Conservation (phyloP, 1,140 invertebrate species). For the Magallana angulata region DNA sequence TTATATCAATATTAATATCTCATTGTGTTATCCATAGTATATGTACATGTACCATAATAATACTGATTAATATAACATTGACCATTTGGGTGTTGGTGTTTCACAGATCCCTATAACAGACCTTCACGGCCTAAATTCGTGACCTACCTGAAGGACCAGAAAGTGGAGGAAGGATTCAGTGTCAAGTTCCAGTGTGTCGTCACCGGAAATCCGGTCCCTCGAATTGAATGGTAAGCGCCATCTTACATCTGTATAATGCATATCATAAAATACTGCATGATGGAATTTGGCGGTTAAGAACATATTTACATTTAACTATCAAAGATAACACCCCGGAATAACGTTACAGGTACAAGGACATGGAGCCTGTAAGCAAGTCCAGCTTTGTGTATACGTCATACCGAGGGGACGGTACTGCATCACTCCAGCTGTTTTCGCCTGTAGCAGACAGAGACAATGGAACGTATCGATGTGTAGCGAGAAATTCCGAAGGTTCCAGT, state of each 20-base stretch:
- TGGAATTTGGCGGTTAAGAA: too few species aligned
- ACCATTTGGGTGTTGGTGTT: background rate
- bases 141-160: conserved; percentile 38
- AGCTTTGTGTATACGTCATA: conserved; percentile 32
- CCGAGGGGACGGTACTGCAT: conserved; percentile 43
- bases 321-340: too few species aligned
- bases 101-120: background rate
- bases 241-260: too few species aligned
- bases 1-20: too few species aligned
- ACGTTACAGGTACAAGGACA: conserved; percentile 52
- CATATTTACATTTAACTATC: too few species aligned
- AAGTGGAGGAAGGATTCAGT: conserved; percentile 36
- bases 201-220: conserved; percentile 42
- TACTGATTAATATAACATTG: too few species aligned
- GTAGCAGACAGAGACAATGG: conserved; percentile 41
- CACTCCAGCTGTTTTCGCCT: conserved; percentile 45
- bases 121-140: conserved; percentile 42
- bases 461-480: conserved; percentile 50
- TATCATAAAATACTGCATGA: too few species aligned
- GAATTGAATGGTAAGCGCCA: conserved; percentile 48
- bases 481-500: conserved; percentile 39
- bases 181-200: conserved; percentile 45
- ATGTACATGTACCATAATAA: too few species aligned
- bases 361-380: conserved; percentile 31
- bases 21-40: too few species aligned